Percentiles rank a stretch among this genome's conserved stretches.
Conservation (phyloP, 2,113 vertebrate genomes). For the Notothenia rossii region DNA sequence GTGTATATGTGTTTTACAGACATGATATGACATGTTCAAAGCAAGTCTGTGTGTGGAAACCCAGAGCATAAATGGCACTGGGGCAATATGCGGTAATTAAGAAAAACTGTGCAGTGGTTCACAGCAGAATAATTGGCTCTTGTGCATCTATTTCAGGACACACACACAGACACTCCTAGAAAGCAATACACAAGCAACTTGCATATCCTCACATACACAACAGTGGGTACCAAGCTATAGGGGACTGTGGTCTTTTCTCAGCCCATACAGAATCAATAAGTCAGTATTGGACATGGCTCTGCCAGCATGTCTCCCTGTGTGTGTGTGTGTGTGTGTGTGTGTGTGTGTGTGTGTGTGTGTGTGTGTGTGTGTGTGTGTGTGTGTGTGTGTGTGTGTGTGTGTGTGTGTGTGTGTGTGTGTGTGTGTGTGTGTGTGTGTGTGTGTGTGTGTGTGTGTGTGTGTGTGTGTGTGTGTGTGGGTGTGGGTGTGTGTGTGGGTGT, state of each 20-base stretch:
- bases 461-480: no score
- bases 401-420: background rate
- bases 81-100: slow-evolving; percentile 74
- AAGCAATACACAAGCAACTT: slow-evolving; percentile 39
- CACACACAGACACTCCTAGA: slow-evolving; percentile 22
- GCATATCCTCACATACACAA: slow-evolving; percentile 15
- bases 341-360: no score
- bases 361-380: no score
- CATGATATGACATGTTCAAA: slow-evolving; percentile 65
- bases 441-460: background rate
- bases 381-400: background rate
- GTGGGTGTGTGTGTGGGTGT: no score
- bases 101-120: slow-evolving; percentile 65
- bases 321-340: no score
- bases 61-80: slow-evolving; percentile 57
- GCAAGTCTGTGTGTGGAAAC: slow-evolving; percentile 14
- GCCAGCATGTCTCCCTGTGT: slow-evolving; percentile 1
- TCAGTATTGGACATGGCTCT: slow-evolving; percentile 32
- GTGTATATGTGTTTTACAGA: slow-evolving; percentile 34
- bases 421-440: background rate
- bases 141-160: slow-evolving; percentile 60
- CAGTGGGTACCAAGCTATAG: slow-evolving; percentile 3
- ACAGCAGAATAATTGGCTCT: slow-evolving; percentile 61
- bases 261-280: slow-evolving; percentile 53
- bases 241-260: slow-evolving; percentile 23